phyloP scores from a whole-genome alignment of 2,888 invertebrate genomes.

The Volucella inflata region DNA sequence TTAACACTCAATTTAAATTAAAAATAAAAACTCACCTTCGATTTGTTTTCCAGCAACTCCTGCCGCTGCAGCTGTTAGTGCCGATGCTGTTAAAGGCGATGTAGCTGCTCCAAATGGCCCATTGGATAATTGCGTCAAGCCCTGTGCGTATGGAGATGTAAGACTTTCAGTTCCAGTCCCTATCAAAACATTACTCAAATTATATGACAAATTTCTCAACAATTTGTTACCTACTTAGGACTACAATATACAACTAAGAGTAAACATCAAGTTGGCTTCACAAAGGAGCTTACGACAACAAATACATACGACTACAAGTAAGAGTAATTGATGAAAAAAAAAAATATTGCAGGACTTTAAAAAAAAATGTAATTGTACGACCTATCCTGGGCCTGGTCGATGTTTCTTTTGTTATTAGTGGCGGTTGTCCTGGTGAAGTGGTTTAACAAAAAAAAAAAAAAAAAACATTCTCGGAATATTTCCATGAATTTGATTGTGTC shows the following conservation, averaged over 20 bases:
- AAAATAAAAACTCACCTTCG: slow-evolving; percentile 87
- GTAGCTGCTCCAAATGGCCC: slow-evolving; percentile 81
- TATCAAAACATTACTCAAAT: slow-evolving; percentile 77
- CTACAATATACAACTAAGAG: slow-evolving; percentile 5
- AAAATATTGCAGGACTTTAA: not conserved
- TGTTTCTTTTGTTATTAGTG: not conserved
- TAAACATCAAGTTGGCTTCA: slow-evolving; percentile 17
- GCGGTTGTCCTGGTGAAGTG: not conserved
- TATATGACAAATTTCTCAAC: not conserved
- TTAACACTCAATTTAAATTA: too few species aligned
- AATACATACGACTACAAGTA: not conserved
- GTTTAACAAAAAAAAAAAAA: slow-evolving; percentile 14
- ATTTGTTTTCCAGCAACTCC: slow-evolving; percentile 95
- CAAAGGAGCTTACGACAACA: slow-evolving; percentile 28
- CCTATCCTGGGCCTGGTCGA: not conserved
- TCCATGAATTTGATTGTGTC: slow-evolving; percentile 73
- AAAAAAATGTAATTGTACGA: slow-evolving; percentile 23
- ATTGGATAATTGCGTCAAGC: slow-evolving; percentile 83
- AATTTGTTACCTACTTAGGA: not conserved
- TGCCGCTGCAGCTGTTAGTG: slow-evolving; percentile 89
- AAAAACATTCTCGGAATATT: slow-evolving; percentile 65
- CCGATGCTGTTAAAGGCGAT: slow-evolving; percentile 86
- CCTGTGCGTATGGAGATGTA: slow-evolving; percentile 85
- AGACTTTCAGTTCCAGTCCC: slow-evolving; percentile 86
- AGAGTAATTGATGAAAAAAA: not conserved